phyloP scores from a whole-genome alignment of 2,113 vertebrate genomes.

The Pardalotus punctatus region DNA sequence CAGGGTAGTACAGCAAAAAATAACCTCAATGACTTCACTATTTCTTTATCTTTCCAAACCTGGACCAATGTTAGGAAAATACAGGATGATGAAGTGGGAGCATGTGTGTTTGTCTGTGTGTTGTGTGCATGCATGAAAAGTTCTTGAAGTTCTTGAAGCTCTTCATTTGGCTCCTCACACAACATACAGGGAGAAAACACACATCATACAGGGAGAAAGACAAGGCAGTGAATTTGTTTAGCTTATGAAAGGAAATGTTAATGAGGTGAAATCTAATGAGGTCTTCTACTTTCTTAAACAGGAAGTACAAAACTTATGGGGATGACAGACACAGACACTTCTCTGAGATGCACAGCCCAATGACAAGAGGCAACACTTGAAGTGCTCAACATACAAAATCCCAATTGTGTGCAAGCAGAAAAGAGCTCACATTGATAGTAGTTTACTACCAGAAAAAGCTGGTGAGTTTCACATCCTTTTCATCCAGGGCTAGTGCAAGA shows the following conservation, averaged over 20 bases:
- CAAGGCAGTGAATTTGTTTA: not conserved
- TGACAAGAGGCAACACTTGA: not conserved
- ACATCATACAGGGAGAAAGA: not conserved
- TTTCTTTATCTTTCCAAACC: not conserved
- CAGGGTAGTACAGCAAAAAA: not conserved
- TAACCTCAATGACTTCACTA: not conserved
- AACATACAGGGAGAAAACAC: not conserved
- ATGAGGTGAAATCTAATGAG: not conserved
- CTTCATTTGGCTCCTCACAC: not conserved
- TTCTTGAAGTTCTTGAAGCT: not conserved
- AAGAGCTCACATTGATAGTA: not conserved
- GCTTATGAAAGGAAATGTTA: not conserved
- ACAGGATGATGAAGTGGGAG: not conserved
- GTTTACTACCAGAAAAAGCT: not conserved
- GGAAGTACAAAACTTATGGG: not conserved
- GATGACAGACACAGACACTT: not conserved
- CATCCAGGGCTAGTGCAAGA: not conserved
- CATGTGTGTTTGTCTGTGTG: fast-evolving
- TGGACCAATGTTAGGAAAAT: not conserved
- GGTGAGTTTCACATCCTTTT: not conserved
- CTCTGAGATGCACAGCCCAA: not conserved
- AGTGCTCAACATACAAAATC: not conserved
- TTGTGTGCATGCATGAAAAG: fast-evolving
- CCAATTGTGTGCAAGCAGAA: not conserved
- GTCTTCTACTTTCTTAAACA: not conserved